Conservation (phyloP, 2,113 vertebrate species). For the Alces alces region DNA sequence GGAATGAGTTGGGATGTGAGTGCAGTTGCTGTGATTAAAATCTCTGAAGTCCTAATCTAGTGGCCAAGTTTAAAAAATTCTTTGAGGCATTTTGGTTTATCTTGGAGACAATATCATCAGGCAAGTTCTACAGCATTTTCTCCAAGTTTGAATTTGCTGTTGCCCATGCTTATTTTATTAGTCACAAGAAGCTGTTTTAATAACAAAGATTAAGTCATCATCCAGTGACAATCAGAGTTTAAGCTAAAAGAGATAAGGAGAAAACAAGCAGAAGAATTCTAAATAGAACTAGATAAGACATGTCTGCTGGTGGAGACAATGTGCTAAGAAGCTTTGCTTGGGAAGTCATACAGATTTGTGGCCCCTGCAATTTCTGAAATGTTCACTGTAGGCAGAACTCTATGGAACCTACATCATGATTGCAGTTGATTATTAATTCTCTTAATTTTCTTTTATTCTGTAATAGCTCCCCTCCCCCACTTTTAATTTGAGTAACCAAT, state of each 20-base stretch:
- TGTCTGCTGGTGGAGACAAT: conserved; percentile 58
- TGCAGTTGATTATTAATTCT: background rate
- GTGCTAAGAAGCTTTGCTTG: conserved; percentile 42
- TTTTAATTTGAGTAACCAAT: background rate
- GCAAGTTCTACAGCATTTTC: conserved; percentile 25
- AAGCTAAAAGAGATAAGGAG: conserved; percentile 51
- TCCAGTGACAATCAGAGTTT: conserved; percentile 68
- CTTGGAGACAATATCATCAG: conserved; percentile 52
- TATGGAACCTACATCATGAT: background rate
- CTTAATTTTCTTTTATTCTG: background rate
- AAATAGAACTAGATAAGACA: conserved; percentile 70
- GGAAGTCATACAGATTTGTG: conserved; percentile 24
- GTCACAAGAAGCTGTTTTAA: conserved; percentile 71
- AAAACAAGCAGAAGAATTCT: conserved; percentile 68
- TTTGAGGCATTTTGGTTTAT: conserved; percentile 53
- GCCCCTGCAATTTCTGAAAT: background rate
- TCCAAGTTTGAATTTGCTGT: conserved; percentile 58
- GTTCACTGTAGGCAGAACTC: background rate
- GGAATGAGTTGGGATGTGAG: background rate
- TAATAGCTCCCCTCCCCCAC: background rate
- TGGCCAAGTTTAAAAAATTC: conserved; percentile 63
- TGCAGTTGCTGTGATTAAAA: background rate
- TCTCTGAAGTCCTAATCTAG: background rate
- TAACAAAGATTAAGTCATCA: conserved; percentile 79
- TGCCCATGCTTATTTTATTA: conserved; percentile 72